A percentile compares a stretch with the other conserved stretches of the same genome.
Evolutionary conservation across 1,140 invertebrate genomes (phyloP).

Genomic region (Pseudomyrmex dendroicus): DNA sequence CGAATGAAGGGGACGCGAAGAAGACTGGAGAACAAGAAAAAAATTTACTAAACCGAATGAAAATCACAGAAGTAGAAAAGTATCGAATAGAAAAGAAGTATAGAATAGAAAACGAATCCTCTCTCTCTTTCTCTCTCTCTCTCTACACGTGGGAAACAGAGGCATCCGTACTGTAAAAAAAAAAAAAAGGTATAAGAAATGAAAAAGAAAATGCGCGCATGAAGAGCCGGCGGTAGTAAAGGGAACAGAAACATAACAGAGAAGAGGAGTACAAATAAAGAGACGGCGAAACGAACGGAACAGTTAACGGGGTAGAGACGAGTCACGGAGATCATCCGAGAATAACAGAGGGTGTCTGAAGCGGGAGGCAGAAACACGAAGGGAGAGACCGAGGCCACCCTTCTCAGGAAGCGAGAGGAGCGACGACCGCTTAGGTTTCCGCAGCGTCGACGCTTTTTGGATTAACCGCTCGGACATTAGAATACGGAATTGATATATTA

Average conservation of each 20-base stretch:
- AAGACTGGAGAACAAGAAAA: background rate
- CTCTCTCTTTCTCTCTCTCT: too few species aligned
- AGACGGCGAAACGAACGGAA: conserved; percentile 19
- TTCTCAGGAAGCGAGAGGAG: conserved; percentile 63
- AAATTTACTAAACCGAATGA: background rate
- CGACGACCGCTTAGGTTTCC: conserved; percentile 75
- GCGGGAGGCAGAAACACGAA: conserved; percentile 33
- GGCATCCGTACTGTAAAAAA: background rate
- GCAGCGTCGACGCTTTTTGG: conserved; percentile 80
- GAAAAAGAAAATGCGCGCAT: background rate
- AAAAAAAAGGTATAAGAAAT: background rate
- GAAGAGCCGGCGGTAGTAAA: background rate
- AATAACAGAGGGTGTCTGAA: conserved; percentile 45
- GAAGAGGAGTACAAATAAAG: conserved; percentile 38
- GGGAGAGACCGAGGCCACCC: conserved; percentile 40
- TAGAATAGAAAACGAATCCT: background rate
- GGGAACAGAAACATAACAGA: background rate
- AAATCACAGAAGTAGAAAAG: background rate
- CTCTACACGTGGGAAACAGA: background rate
- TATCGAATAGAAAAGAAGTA: background rate
- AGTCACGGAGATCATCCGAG: conserved; percentile 40
- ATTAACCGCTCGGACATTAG: conserved; percentile 81
- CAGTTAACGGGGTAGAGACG: conserved; percentile 19
- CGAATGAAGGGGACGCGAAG: conserved; percentile 7
- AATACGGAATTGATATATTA: conserved; percentile 82